A percentile compares a stretch with the other conserved stretches of the same genome.
These are phyloP conservation scores for Colius striatus DNA, from an alignment of 2,113 vertebrate species.

Conservation along the genomic window DNA sequence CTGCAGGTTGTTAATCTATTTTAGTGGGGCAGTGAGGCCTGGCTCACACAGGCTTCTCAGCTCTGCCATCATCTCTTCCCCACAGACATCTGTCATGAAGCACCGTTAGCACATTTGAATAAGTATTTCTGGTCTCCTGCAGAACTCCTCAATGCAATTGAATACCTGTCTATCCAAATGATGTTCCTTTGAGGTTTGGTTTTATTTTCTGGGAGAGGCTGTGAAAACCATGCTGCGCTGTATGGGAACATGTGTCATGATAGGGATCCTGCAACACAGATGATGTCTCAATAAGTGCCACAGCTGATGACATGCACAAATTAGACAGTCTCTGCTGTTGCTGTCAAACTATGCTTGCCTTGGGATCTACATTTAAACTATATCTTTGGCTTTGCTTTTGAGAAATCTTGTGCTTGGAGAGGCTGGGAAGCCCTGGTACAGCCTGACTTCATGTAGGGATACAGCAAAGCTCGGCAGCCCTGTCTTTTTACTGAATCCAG, in stretches of 20 bases:
- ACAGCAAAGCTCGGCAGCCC: background rate
- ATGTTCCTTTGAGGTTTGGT: background rate
- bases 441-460: background rate
- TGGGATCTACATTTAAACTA: background rate
- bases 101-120: background rate
- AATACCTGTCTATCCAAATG: background rate
- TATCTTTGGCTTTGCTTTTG: background rate
- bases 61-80: background rate
- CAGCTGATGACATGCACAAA: background rate
- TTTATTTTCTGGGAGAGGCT: constrained; percentile 10
- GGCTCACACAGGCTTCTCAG: background rate
- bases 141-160: background rate
- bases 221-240: background rate
- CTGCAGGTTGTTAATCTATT: background rate
- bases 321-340: background rate
- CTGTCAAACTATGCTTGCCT: background rate
- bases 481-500: background rate
- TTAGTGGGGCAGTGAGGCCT: background rate
- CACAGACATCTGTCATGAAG: background rate
- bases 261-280: background rate
- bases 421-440: background rate
- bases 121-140: constrained; percentile 8
- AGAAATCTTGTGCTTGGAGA: background rate
- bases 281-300: background rate
- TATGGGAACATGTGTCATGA: background rate